These are phyloP conservation scores for Camarhynchus parvulus DNA, from an alignment of 2,113 vertebrate species.

Conservation along the genomic window DNA sequence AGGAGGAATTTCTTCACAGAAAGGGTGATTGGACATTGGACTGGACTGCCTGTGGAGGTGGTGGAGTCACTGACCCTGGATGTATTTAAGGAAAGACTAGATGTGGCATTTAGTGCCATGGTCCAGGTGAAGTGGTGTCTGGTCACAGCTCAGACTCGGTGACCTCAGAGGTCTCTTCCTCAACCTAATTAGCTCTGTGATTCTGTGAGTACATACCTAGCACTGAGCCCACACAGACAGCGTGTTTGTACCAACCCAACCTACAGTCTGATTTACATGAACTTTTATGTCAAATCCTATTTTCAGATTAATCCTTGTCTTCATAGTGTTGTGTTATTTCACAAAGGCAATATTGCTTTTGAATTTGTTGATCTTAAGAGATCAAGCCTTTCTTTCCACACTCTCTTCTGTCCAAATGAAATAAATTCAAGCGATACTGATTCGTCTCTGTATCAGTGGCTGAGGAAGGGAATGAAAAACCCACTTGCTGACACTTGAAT, in stretches of 20 bases:
- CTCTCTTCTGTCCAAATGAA: background rate
- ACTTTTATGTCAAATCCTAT: background rate
- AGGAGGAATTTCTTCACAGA: background rate
- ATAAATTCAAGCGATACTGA: background rate
- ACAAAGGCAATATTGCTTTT: background rate
- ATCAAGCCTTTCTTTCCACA: background rate
- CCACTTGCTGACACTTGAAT: background rate
- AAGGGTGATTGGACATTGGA: background rate
- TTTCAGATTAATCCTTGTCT: background rate
- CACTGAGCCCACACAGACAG: background rate
- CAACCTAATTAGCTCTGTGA: background rate
- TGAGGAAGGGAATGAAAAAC: background rate
- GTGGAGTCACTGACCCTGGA: too few species aligned
- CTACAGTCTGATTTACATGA: background rate
- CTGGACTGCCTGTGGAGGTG: background rate
- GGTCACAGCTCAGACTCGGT: rapidly evolving
- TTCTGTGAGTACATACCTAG: background rate
- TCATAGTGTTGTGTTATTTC: background rate
- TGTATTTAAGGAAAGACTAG: background rate
- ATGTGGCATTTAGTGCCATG: background rate
- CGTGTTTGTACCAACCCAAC: background rate
- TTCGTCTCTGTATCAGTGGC: background rate
- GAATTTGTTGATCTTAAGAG: background rate
- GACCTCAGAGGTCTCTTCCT: background rate
- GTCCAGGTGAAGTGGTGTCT: rapidly evolving